phyloP scores from a whole-genome alignment of 1,140 invertebrate genomes.

The Leptinotarsa defecta region DNA sequence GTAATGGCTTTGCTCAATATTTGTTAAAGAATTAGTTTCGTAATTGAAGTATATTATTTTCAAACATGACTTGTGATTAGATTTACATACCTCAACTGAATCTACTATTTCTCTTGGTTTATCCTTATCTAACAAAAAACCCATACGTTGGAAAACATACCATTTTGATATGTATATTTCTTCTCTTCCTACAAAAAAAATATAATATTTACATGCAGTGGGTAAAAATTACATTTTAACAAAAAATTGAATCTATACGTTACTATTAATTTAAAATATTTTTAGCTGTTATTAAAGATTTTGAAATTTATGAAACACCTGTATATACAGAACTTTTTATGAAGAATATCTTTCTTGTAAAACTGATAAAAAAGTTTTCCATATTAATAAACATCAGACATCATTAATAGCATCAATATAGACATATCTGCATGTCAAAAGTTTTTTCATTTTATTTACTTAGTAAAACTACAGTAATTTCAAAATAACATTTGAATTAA shows the following conservation, averaged over 20 bases:
- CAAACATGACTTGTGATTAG: conserved; percentile 14
- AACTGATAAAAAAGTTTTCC: too few species aligned
- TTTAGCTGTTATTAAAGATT: neutral
- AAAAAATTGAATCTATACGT: too few species aligned
- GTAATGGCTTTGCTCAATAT: conserved; percentile 28
- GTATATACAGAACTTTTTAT: too few species aligned
- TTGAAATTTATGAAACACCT: too few species aligned
- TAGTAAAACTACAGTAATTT: neutral
- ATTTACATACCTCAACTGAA: conserved; percentile 27
- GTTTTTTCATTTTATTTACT: neutral
- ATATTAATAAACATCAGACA: too few species aligned
- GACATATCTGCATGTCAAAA: neutral
- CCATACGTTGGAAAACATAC: conserved; percentile 30
- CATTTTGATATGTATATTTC: conserved; percentile 30
- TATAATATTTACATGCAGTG: neutral
- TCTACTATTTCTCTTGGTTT: conserved; percentile 26
- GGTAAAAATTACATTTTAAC: too few species aligned
- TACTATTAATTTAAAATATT: neutral
- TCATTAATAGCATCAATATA: neutral
- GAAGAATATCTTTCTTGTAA: too few species aligned
- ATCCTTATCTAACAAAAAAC: conserved; percentile 28
- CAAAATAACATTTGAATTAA: neutral
- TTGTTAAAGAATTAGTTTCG: conserved; percentile 23
- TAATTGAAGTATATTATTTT: neutral
- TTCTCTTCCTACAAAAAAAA: conserved; percentile 17